Evolutionary conservation across 1,140 invertebrate species (phyloP).

Genomic region (Dolichoris vasculosae): DNA sequence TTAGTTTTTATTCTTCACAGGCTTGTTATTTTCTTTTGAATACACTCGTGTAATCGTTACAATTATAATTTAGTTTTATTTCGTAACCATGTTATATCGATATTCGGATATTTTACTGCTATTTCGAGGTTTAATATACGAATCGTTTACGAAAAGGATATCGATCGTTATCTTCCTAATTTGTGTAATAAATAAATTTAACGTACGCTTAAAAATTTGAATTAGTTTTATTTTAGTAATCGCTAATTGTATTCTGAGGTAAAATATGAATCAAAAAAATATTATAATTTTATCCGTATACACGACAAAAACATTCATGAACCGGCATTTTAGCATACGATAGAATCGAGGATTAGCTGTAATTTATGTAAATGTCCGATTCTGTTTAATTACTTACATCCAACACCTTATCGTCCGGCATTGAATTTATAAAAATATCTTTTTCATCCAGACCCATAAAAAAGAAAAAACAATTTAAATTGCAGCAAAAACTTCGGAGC

Average conservation of each 20-base stretch:
- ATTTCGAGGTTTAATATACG: neutral
- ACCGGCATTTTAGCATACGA: neutral
- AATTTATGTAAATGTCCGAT: constrained; percentile 32
- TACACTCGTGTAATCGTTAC: too few species aligned
- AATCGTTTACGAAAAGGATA: neutral
- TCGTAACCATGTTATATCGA: too few species aligned
- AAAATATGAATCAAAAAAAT: neutral
- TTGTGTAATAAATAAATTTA: neutral
- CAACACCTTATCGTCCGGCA: constrained; percentile 21
- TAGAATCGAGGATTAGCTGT: neutral
- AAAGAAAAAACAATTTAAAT: constrained; percentile 4
- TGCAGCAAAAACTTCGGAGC: neutral
- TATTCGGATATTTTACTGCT: too few species aligned
- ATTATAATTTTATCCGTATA: constrained; percentile 26
- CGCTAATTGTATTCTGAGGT: neutral
- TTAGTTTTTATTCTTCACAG: neutral
- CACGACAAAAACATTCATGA: constrained; percentile 17
- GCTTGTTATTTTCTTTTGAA: too few species aligned
- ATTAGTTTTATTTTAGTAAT: constrained; percentile 4
- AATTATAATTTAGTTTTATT: too few species aligned
- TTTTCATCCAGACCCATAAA: neutral
- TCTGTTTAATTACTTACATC: constrained; percentile 31
- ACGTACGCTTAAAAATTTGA: neutral
- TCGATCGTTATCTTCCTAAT: neutral
- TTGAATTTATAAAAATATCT: constrained; percentile 24